Evolutionary conservation across 1,140 invertebrate species (phyloP).

Genomic region (Zaprionus camerounensis): DNA sequence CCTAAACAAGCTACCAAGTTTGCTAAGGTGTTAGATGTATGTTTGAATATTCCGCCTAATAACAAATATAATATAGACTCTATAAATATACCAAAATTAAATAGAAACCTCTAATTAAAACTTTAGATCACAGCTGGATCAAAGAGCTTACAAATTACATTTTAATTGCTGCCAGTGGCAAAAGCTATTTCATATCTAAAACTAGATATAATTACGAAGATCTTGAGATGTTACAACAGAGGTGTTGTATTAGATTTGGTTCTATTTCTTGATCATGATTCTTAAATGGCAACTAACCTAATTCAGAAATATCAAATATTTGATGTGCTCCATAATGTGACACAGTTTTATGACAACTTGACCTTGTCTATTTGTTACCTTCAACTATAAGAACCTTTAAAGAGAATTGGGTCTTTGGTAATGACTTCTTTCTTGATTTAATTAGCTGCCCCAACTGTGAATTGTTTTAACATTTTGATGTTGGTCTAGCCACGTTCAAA

Average conservation of each 20-base stretch:
- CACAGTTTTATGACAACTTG: not conserved
- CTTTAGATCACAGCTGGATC: not conserved
- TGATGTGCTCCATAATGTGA: not conserved
- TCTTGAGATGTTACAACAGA: not conserved
- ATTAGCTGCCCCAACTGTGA: constrained; percentile 2
- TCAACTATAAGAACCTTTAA: not conserved
- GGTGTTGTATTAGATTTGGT: not conserved
- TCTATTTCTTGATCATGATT: not conserved
- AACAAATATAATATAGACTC: too few relatives aligned
- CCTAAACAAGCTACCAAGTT: not conserved
- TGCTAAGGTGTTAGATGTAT: not conserved
- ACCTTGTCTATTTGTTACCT: not conserved
- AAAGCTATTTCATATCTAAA: not conserved
- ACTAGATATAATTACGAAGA: not conserved
- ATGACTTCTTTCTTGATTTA: constrained; percentile 2
- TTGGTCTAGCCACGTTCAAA: constrained; percentile 45
- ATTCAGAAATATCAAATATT: too few relatives aligned
- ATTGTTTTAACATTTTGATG: constrained; percentile 26
- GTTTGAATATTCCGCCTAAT: not conserved
- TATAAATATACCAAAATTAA: too few relatives aligned
- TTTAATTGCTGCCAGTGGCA: constrained; percentile 10
- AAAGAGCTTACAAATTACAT: constrained; percentile 14
- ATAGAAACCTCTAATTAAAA: not conserved
- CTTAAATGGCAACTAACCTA: too few relatives aligned
- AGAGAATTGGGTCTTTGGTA: not conserved